Evolutionary conservation across 2,113 vertebrate genomes (phyloP).

Genomic region (Syngnathus floridae): DNA sequence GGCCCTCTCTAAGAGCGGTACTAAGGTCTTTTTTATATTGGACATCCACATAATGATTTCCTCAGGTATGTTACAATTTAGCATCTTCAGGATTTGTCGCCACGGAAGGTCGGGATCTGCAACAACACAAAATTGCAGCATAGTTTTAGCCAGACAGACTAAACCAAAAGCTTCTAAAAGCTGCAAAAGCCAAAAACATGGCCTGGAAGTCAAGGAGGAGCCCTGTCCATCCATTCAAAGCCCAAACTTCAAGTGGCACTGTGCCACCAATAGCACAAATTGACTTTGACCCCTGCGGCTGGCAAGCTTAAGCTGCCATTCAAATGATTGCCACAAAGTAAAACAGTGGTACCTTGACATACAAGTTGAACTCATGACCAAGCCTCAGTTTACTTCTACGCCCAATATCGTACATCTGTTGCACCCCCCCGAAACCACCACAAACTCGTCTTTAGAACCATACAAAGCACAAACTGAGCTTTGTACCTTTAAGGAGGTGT

Average conservation of each 20-base stretch:
- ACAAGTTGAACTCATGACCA: not conserved
- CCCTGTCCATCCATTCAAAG: not conserved
- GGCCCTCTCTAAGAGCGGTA: conserved; percentile 57
- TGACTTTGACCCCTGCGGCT: too few species aligned
- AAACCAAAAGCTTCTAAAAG: conserved; percentile 14
- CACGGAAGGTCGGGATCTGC: conserved; percentile 68
- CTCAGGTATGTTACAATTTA: conserved; percentile 66
- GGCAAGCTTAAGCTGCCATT: too few species aligned
- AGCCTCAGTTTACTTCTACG: not conserved
- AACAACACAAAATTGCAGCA: conserved; percentile 71
- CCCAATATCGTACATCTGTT: not conserved
- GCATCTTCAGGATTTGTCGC: conserved; percentile 66
- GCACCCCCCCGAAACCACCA: too few species aligned
- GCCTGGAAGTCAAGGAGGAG: too few species aligned
- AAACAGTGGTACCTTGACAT: not conserved
- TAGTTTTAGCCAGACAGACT: conserved; percentile 47
- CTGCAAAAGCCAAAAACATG: too few species aligned
- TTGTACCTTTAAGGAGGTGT: not conserved
- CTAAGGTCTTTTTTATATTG: conserved; percentile 53
- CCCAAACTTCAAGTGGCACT: not conserved
- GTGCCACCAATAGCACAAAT: not conserved
- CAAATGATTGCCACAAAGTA: not conserved
- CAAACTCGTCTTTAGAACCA: too few species aligned
- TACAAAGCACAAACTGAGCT: too few species aligned
- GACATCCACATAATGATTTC: conserved; percentile 62